Base-by-base conservation (phyloP, 1,140 invertebrate genomes). In the Magallana ariakensis region DNA sequence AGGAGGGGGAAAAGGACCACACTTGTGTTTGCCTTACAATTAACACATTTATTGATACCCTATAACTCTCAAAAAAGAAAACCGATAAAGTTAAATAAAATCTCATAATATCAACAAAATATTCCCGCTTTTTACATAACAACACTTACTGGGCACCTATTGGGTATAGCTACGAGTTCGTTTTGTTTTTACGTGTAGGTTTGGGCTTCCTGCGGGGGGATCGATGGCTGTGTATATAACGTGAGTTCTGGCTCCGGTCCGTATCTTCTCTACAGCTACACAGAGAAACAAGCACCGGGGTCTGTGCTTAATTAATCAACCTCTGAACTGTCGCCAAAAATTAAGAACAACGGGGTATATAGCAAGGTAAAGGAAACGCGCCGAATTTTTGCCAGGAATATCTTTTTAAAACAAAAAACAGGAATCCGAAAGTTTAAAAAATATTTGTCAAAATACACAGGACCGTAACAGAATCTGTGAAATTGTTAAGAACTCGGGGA, bases 121-220 rank as follows among this genome's bases (percentile, higher is more conserved):
- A 75, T 46, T 5, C 8, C 66, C 22, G 66, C 22, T 26, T 46
- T 26, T 75, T 75, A 75, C 66, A 75, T 26, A 75, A 75, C 15
- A 75, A 70, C 62, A 70, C 62, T 9, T 11, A 46, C 1, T 46
- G 33, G 33, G 33, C 3, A 46, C 33, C 33, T 46, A 46, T 46
- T 7, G 6, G n/a, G 10, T 75, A 75, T 26, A 33, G 66, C 22
- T 26, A 26, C 66, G 33, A 19, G 26, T 26, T 8, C 19, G 66
- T 11, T 26, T 19, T 26, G 13, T 75, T 13, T 46, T 6, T 13
- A 5, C 22, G 66, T 33, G 66, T 75, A 13, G 19, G 22, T 10
- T 33, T 26, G 33, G 7, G 22, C 66, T 75, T 75, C 66, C 66
- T 75, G 66, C 66, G 66, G 66, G 66, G 66, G 66, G 66, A 75